Evolutionary conservation across 1,140 invertebrate genomes (phyloP).

Genomic region (Atta cephalotes): DNA sequence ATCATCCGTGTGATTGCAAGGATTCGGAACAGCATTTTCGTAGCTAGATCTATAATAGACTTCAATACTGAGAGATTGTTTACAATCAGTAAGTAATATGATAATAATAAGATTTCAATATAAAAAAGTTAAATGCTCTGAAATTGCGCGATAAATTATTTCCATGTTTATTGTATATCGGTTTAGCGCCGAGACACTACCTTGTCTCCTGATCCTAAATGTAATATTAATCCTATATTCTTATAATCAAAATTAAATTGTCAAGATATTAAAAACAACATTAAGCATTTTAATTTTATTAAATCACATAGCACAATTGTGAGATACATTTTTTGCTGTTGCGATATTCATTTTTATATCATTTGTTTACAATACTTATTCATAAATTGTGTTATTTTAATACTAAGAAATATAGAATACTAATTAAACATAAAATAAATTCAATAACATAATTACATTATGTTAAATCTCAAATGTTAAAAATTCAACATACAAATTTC

Average conservation of each 20-base stretch:
- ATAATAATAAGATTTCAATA: neutral
- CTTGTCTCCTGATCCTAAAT: neutral
- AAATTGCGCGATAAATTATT: slow-evolving; percentile 25
- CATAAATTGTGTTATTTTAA: no score
- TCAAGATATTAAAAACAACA: neutral
- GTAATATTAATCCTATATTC: neutral
- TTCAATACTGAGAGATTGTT: slow-evolving; percentile 9
- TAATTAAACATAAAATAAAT: no score
- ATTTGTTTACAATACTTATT: no score
- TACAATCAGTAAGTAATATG: slow-evolving; percentile 6
- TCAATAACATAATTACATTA: no score
- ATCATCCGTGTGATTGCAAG: slow-evolving; percentile 38
- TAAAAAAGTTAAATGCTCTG: neutral
- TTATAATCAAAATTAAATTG: neutral
- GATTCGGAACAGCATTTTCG: neutral
- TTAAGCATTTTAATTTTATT: neutral
- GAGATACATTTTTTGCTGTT: no score
- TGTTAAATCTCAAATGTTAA: no score
- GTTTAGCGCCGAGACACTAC: no score
- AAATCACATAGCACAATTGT: neutral
- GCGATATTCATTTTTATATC: no score
- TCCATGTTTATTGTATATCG: neutral
- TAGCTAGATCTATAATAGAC: slow-evolving; percentile 1
- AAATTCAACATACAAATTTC: no score
- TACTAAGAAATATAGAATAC: no score